phyloP scores from a whole-genome alignment of 2,888 invertebrate genomes.

The Taenaris catops region DNA sequence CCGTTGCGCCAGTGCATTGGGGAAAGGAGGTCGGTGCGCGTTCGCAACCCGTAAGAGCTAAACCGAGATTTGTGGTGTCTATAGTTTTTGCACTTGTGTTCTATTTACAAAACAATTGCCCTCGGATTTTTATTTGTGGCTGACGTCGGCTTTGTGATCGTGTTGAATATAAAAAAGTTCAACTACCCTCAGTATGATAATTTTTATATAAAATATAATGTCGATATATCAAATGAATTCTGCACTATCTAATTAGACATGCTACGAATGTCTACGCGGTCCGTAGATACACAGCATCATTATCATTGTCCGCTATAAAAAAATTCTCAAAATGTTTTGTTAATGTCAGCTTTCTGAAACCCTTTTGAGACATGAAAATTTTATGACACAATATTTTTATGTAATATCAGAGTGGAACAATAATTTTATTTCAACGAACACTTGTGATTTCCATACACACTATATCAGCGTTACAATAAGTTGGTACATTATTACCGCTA shows the following conservation, averaged over 20 bases:
- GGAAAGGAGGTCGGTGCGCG: slow-evolving; percentile 74
- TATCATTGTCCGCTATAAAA: no score
- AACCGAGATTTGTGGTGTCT: slow-evolving; percentile 50
- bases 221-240: background rate
- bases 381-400: no score
- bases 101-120: slow-evolving; percentile 32
- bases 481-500: slow-evolving; percentile 5
- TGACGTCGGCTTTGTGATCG: slow-evolving; percentile 5
- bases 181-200: slow-evolving; percentile 8
- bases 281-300: slow-evolving; percentile 30
- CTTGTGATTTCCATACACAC: no score
- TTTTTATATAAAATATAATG: no score
- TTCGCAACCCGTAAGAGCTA: slow-evolving; percentile 44
- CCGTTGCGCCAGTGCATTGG: slow-evolving; percentile 73
- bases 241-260: slow-evolving; percentile 8
- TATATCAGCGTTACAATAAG: no score
- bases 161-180: background rate
- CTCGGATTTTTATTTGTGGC: slow-evolving; percentile 4
- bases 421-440: no score
- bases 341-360: no score
- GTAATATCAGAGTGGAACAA: no score
- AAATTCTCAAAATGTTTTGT: no score
- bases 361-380: no score
- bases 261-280: slow-evolving; percentile 43
- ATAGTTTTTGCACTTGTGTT: slow-evolving; percentile 50